Base-by-base conservation (phyloP, 2,888 invertebrate genomes). In the Brenthis ino region DNA sequence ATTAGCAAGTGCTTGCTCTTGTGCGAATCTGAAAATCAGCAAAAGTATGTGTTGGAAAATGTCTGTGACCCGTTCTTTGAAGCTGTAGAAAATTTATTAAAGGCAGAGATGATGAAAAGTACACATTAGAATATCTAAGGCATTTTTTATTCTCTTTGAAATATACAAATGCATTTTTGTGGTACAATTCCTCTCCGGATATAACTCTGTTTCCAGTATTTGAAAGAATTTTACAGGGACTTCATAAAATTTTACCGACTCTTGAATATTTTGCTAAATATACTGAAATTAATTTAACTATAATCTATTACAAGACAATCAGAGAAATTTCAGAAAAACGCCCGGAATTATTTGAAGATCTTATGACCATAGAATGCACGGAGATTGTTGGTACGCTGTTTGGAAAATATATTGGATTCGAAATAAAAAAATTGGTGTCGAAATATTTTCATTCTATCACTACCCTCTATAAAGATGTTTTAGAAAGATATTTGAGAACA, bases 261-360 rank as follows among this genome's bases (percentile, higher is more conserved):
- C 83, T 85, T 48, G 67, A 77, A 66, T 71, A 84, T 69, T 85
- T 88, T 37, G 64, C 74, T 16, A 72, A 64, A 37, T 85, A 84
- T 68, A 78, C 78, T 0, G 64, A 73, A 6, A 70, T 88, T 58
- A 84, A 88, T 73, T 72, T 85, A n/a, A 85, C 79, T 0, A 86
- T 86, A 82, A 71, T 86, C 28, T 89, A 82, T 71, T 84, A 74
- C 57, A 86, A 84, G 71, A 74, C 86, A 2, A 75, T 88, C 6
- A 78, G 80, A 54, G 79, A 83, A 54, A 74, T 79, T 33, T 68
- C 80, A 2, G 78, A 79, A 70, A 75, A 80, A 12, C 75, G 76
- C 43, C 79, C 84, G 3, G 77, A 77, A 61, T 63, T 84, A 8
- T 86, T 85, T 53, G 71, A 76, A 6, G 76, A 80, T 57, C 64